Evolutionary conservation across 2,113 vertebrate species (phyloP).

Genomic region (Passer domesticus): DNA sequence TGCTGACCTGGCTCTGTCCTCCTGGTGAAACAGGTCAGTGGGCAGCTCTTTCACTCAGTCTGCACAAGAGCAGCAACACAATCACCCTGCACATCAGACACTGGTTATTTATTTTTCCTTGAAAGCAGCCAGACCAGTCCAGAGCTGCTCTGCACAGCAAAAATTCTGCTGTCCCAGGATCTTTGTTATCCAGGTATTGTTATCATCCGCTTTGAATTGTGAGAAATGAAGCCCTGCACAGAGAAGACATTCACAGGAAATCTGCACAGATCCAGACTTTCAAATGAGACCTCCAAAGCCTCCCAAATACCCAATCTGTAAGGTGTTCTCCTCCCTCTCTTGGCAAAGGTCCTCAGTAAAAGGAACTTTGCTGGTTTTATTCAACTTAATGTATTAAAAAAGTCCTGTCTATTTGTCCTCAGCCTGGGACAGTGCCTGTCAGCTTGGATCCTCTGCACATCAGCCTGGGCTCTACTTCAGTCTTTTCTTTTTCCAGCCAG

Average conservation of each 20-base stretch:
- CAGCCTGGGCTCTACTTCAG: neutral
- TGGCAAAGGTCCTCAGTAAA: neutral
- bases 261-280: neutral
- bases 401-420: neutral
- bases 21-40: neutral
- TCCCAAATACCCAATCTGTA: accelerated
- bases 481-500: neutral
- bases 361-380: neutral
- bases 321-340: neutral
- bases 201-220: no score
- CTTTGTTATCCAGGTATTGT: neutral
- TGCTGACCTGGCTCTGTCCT: neutral
- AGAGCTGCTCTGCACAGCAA: neutral
- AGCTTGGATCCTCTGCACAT: neutral
- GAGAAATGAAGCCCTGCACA: neutral
- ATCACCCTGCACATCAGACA: neutral
- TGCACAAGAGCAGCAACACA: neutral
- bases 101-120: neutral
- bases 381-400: neutral
- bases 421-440: neutral
- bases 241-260: neutral
- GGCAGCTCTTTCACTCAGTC: neutral
- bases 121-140: neutral
- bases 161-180: neutral
- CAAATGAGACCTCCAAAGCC: neutral